phyloP scores from a whole-genome alignment of 2,797 vertebrate genomes.

The Morus bassanus region DNA sequence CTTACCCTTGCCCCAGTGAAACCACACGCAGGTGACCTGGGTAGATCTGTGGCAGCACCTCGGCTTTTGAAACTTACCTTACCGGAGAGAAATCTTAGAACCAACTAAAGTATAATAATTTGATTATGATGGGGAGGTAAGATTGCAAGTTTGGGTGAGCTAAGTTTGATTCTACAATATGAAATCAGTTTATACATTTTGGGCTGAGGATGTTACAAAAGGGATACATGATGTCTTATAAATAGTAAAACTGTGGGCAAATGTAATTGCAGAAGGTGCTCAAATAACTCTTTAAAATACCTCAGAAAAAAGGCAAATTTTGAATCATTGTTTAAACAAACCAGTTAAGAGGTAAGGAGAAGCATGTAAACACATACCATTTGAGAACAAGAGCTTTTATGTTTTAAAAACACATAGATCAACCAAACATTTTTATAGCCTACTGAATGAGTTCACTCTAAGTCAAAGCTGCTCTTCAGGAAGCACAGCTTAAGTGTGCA shows the following conservation, averaged over 20 bases:
- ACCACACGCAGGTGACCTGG: neutral
- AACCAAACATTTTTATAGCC: neutral
- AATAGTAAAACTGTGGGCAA: neutral
- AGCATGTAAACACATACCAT: conserved; percentile 1
- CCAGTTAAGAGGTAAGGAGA: neutral
- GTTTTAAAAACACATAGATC: neutral
- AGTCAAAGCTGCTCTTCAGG: neutral
- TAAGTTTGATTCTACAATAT: neutral
- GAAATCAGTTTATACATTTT: neutral
- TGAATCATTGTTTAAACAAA: neutral
- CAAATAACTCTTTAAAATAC: neutral
- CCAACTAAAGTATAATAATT: neutral
- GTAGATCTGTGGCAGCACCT: accelerated
- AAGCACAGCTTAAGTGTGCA: accelerated
- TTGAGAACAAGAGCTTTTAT: conserved; percentile 46
- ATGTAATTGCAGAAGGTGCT: neutral
- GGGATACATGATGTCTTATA: neutral
- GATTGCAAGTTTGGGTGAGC: neutral
- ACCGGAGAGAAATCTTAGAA: neutral
- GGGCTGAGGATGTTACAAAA: neutral
- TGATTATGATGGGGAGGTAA: neutral
- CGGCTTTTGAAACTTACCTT: neutral
- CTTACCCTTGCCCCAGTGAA: neutral
- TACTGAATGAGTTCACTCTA: neutral
- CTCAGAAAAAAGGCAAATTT: neutral